These are phyloP conservation scores for Sceloporus tristichus DNA, from an alignment of 2,113 vertebrate genomes.

Conservation along the genomic window DNA sequence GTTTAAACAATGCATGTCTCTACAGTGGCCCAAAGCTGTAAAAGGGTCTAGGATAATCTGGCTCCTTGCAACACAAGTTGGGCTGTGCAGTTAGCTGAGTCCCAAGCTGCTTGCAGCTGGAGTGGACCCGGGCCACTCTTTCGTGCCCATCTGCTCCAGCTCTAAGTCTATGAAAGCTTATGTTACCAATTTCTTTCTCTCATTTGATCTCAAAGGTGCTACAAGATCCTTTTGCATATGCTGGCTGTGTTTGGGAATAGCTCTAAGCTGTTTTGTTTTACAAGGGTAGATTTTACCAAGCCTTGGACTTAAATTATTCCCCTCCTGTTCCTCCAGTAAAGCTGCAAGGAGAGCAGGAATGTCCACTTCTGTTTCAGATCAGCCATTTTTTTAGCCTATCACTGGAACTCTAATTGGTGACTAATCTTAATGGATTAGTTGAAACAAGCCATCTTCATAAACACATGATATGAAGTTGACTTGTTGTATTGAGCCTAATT, in stretches of 20 bases:
- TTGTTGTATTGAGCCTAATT: not conserved
- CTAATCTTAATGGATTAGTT: not conserved
- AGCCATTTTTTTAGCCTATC: not conserved
- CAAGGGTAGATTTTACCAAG: not conserved
- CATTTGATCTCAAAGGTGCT: no score
- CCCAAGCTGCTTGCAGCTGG: no score
- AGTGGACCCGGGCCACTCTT: no score
- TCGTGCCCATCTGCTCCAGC: no score
- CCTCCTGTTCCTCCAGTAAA: not conserved
- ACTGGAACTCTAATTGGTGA: not conserved
- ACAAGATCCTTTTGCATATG: not conserved
- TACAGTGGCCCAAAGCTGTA: no score
- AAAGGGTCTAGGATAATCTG: no score
- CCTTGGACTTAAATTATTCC: not conserved
- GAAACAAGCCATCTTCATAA: not conserved
- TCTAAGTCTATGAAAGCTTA: no score
- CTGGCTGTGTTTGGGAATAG: not conserved
- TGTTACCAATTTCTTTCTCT: no score
- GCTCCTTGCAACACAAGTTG: no score
- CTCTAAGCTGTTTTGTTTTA: not conserved
- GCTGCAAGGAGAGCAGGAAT: not conserved
- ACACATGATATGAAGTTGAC: not conserved
- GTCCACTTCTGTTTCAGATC: not conserved
- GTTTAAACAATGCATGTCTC: no score
- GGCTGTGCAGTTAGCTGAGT: no score